Base-by-base conservation (phyloP, 2,797 vertebrate species). In the Diplodus puntazzo region DNA sequence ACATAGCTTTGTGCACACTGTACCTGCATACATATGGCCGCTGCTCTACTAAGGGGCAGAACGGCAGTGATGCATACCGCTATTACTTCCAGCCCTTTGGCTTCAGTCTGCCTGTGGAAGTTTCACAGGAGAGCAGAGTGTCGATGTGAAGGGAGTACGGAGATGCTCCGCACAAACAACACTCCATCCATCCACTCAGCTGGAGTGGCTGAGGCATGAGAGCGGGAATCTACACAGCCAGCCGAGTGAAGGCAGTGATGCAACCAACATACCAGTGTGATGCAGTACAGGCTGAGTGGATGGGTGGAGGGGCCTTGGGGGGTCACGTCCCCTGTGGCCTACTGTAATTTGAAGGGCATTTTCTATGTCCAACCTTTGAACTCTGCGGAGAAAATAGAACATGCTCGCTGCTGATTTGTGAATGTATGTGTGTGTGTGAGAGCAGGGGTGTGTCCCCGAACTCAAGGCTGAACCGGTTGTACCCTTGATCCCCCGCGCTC, bases 331-430 rank as follows among this genome's bases (percentile, higher is more conserved):
- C 82, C 42, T 1, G 61, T 78, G 82, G 69, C 52, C n/a, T 13
- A 50, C 54, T 83, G 80, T 80, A 74, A 89, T 84, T 69, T 63
- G 9, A 81, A 73, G 81, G 81, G 78, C 79, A 74, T 90, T 89
- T 88, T 85, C 30, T 77, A n/a, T 2, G 13, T 75, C 27, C 43
- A 25, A 81, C 79, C 83, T 84, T 59, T 83, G 68, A 81, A 64
- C 86, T 59, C 55, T 55, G 57, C 77, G 88, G 86, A 84, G 84
- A 91, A 71, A 81, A 74, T 67, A 67, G 34, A 76, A 70, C 54
- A 39, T 34, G 34, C 39, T 70, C 11, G 2, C 45, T 71, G 69
- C 57, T 48, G 48, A 27, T 48, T n/a, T 62, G 10, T 49, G 21
- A 27, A 43, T 60, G 65, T 52, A 69, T 42, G 48, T 60, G 65